Evolutionary conservation across 2,888 invertebrate genomes (phyloP), one percentile per base, ranked within the genome.

Genomic region (Cosmorhoe ocellata): DNA sequence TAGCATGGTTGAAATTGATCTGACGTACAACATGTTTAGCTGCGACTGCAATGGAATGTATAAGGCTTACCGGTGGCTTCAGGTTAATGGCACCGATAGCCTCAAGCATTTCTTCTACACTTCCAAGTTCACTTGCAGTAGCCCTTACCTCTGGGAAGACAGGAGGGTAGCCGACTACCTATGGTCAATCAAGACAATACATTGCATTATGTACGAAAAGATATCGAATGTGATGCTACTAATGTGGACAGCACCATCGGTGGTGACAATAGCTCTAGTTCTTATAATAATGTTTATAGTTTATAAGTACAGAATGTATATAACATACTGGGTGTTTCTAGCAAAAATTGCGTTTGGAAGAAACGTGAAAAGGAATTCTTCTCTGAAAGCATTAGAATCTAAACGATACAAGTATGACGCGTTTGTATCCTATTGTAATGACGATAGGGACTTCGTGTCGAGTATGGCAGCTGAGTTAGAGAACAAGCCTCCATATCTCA

Each of bases 391-490:
- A 28, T 58, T 61, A 3, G 69, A 70, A 33, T 58, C 64, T 0
- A 81, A 71, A 31, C 66, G 66, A 0, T 91, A 90, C 57, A 85
- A 87, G 47, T 93, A 92, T 61, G 93, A 93, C 56, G 92, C 92
- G 0, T 93, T 93, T 59, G 90, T 93, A 0, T 93, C 92, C 0
- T 93, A 93, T 59, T 91, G 92, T 61, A 91, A 84, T 61, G 92
- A 92, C 62, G 93, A 93, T 54, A 81, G 92, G 57, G 90, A 91
- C 24, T 94, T 93, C 67, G 92, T 94, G 3, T 77, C 91, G 11
- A 86, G 91, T 40, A 79, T 94, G 70, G 91, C 93, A 30, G 77
- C 86, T 3, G 91, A 92, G 68, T 70, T 94, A 47, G 94, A 94
- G 73, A 89, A 83, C 18, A 81, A 90, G 32, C 85, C 91, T 11